A percentile compares a stretch with the other conserved stretches of the same genome.
Evolutionary conservation across 1,140 invertebrate species (phyloP).

Genomic region (Hyphantria cunea): DNA sequence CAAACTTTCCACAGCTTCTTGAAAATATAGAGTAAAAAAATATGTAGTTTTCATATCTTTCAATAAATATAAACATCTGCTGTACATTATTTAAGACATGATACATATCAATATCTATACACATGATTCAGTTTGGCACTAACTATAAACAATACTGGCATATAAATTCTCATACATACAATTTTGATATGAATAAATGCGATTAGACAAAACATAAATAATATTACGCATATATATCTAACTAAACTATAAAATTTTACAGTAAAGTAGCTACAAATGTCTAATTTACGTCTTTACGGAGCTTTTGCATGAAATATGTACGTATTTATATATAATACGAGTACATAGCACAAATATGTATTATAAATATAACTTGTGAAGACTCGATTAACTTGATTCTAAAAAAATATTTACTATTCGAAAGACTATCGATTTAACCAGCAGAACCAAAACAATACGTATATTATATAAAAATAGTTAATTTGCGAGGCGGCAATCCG

Average conservation of each 20-base stretch:
- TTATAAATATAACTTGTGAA: too few relatives aligned
- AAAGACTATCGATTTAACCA: not conserved
- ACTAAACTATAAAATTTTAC: constrained; percentile 38
- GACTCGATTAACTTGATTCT: constrained; percentile 6
- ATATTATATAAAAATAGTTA: constrained; percentile 27
- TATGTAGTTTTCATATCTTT: constrained; percentile 11
- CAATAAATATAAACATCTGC: constrained; percentile 11
- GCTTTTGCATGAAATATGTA: too few relatives aligned
- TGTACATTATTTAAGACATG: constrained; percentile 1
- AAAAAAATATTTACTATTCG: constrained; percentile 12
- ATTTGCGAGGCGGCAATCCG: constrained; percentile 12
- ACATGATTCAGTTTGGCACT: constrained; percentile 37
- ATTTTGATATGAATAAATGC: constrained; percentile 12
- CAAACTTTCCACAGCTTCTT: constrained; percentile 11
- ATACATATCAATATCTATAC: constrained; percentile 13
- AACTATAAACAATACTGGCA: constrained; percentile 25
- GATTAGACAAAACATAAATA: too few relatives aligned
- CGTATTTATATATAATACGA: too few relatives aligned
- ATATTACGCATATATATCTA: constrained; percentile 18
- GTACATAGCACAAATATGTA: too few relatives aligned
- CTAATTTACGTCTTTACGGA: constrained; percentile 21
- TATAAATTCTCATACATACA: constrained; percentile 12
- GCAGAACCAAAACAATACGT: constrained; percentile 5
- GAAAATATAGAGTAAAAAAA: constrained; percentile 21
- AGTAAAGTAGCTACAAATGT: constrained; percentile 44